Evolutionary conservation across 2,888 invertebrate species (phyloP), one percentile per base, ranked within the genome.

Genomic region (Drosophila dives): DNA sequence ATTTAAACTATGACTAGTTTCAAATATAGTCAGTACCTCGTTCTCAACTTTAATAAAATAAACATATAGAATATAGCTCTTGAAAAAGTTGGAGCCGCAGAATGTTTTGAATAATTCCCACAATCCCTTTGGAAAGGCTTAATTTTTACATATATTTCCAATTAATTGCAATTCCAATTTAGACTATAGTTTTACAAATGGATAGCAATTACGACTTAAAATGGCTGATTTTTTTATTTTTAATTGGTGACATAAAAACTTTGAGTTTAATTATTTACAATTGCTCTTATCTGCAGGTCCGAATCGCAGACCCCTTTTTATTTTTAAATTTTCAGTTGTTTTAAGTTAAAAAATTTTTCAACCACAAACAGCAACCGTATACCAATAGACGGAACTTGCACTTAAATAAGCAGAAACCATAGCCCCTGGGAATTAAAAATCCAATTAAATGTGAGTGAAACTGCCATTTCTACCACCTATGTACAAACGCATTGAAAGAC

Each of bases 381-480:
- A 40, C 58, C 17, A 49, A 48, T n/a, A 48, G 3, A 53, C 62
- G 54, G 40, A 56, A 72, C 58, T 59, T 63, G 68, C 74, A 64
- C 68, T 60, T 75, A 63, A 65, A 75, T 75, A 75, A 70, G 70
- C 74, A 74, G 59, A 59, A 60, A 69, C 68, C 65, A 61, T 62
- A 36, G 17, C 4, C 7, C 20, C 45, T 23, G 4, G 70, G 70
- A 67, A 70, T 64, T 59, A 60, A 65, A 74, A 75, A 75, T 66
- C 70, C 70, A 74, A 75, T 75, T 75, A 75, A 74, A 65, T 74
- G 73, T 51, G 67, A 74, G 73, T 67, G 55, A 72, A 55, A 54
- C 66, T 65, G 65, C 56, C 72, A 54, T 50, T 60, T 55, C 33
- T 48, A 60, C 26, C 32, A 54, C 58, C 45, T 23, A 23, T 45